Percentiles rank a stretch among this genome's conserved stretches.
phyloP scores from a whole-genome alignment of 2,888 invertebrate species.

The Tetanocera ferruginea region DNA sequence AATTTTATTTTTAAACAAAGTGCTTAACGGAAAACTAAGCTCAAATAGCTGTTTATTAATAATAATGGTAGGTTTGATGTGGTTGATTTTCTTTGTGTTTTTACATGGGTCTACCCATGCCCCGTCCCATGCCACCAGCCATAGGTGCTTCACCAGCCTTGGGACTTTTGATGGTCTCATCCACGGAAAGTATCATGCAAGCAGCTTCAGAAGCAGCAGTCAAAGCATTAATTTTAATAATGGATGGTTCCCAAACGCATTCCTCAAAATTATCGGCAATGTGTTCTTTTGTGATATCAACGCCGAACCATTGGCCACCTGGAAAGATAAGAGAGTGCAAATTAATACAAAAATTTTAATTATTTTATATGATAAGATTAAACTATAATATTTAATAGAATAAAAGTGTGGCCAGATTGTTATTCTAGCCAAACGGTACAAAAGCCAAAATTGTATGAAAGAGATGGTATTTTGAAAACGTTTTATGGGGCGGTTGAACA shows the following conservation, averaged over 20 bases:
- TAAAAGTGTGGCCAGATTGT: no score
- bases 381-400: no score
- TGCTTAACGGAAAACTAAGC: no score
- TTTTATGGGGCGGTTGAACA: no score
- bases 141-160: conserved; percentile 72
- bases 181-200: conserved; percentile 94
- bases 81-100: not conserved
- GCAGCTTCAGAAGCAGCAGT: conserved; percentile 97
- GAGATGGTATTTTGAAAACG: no score
- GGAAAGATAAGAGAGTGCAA: conserved; percentile 47
- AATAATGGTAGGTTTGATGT: not conserved
- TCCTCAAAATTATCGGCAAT: conserved; percentile 92
- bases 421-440: no score
- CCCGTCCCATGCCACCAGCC: conserved; percentile 73
- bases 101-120: conserved; percentile 83
- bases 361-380: no score
- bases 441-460: no score
- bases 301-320: conserved; percentile 92
- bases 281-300: conserved; percentile 94
- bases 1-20: no score
- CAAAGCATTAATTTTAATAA: conserved; percentile 96
- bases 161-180: conserved; percentile 97
- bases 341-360: no score
- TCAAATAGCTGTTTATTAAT: not conserved
- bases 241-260: conserved; percentile 98